phyloP scores from a whole-genome alignment of 2,113 vertebrate genomes.

The Genyomyrus donnyi region DNA sequence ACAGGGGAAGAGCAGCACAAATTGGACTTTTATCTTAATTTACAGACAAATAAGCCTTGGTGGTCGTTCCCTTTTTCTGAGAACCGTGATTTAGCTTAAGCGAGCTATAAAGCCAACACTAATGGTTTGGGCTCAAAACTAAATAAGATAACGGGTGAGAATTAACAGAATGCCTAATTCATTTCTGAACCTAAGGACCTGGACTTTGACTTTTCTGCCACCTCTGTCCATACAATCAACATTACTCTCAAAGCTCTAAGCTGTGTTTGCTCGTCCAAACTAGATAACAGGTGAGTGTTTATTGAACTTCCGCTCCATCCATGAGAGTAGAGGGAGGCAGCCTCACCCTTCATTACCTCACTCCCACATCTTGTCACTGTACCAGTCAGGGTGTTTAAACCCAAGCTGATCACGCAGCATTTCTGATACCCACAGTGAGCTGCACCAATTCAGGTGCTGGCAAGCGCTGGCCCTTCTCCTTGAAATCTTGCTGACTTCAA shows the following conservation, averaged over 20 bases:
- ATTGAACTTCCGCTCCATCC: background rate
- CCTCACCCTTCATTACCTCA: background rate
- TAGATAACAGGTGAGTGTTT: background rate
- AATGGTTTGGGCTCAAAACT: background rate
- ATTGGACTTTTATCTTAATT: background rate
- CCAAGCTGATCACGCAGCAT: background rate
- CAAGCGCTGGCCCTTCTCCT: background rate
- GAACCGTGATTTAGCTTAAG: background rate
- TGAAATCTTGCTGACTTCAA: slow-evolving; percentile 29
- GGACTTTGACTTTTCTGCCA: background rate
- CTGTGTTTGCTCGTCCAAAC: background rate
- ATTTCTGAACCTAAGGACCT: background rate
- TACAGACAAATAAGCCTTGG: background rate
- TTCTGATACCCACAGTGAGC: background rate
- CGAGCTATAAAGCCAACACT: background rate
- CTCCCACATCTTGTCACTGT: background rate
- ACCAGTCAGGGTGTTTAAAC: background rate
- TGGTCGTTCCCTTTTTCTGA: background rate
- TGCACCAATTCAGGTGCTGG: background rate
- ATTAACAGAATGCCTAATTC: background rate
- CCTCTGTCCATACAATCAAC: background rate
- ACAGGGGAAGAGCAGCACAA: background rate
- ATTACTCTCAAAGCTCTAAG: background rate
- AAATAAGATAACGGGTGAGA: background rate
- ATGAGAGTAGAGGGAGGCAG: background rate